A percentile compares a stretch with the other conserved stretches of the same genome.
phyloP scores from a whole-genome alignment of 2,113 vertebrate species.

The Mellivora capensis region DNA sequence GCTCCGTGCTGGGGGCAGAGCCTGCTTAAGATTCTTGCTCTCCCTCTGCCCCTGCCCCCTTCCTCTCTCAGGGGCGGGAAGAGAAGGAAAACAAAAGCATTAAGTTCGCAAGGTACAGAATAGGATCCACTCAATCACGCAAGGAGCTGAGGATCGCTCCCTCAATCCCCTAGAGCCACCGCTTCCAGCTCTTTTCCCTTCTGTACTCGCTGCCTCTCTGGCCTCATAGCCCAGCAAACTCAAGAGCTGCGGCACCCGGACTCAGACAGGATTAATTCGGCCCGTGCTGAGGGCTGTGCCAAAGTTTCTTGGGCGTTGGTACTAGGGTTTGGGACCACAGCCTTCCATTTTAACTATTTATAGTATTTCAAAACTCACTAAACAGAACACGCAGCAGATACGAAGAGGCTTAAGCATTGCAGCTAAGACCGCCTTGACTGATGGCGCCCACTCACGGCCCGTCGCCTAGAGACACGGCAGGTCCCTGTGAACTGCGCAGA shows the following conservation, averaged over 20 bases:
- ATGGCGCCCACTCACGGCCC: conserved; percentile 52
- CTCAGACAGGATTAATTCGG: conserved; percentile 38
- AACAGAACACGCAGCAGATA: conserved; percentile 62
- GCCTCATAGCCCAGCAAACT: conserved; percentile 43
- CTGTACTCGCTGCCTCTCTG: background rate
- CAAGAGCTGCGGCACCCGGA: conserved; percentile 39
- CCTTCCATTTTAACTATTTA: conserved; percentile 59
- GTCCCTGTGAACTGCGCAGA: conserved; percentile 53
- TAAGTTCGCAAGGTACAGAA: background rate
- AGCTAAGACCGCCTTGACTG: conserved; percentile 69
- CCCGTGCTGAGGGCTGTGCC: background rate
- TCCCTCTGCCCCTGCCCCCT: background rate
- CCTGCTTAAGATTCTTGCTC: background rate
- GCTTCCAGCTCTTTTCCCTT: conserved; percentile 25
- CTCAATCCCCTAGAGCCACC: background rate
- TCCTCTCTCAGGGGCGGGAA: background rate
- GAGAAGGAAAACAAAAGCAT: conserved; percentile 13
- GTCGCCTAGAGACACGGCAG: conserved; percentile 64
- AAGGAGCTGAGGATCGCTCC: background rate
- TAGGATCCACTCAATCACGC: background rate
- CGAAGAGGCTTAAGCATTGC: conserved; percentile 58
- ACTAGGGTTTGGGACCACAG: background rate
- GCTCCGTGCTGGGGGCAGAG: background rate
- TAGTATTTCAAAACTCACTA: conserved; percentile 57
- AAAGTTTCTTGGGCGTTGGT: conserved; percentile 48